Evolutionary conservation across 2,113 vertebrate species (phyloP).

Genomic region (Leucosticte australis): DNA sequence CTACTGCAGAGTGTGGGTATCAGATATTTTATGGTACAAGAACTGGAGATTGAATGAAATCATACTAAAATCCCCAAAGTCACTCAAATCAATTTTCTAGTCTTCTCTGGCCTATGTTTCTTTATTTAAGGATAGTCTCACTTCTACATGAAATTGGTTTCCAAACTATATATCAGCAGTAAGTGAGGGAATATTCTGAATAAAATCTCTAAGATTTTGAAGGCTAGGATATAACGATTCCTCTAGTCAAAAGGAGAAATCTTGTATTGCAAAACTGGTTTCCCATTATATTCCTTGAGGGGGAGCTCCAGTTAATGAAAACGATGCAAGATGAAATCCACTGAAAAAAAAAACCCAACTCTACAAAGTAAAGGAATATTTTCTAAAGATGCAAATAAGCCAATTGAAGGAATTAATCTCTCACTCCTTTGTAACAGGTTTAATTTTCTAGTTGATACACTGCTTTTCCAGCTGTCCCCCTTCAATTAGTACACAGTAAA

Average conservation of each 20-base stretch:
- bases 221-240: not conserved
- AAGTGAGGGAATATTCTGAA: not conserved
- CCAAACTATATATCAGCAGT: not conserved
- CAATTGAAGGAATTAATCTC: not conserved
- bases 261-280: not conserved
- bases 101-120: not conserved
- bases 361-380: not conserved
- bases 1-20: not conserved
- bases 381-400: not conserved
- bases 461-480: not conserved
- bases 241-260: slow-evolving; percentile 5
- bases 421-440: not conserved
- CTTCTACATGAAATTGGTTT: not conserved
- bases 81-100: not conserved
- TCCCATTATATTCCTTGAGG: slow-evolving; percentile 55
- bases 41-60: not conserved
- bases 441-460: not conserved
- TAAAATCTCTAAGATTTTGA: slow-evolving; percentile 5
- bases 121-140: not conserved
- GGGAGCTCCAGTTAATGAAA: slow-evolving; percentile 66
- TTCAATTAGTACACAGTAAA: not conserved
- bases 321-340: not conserved
- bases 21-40: not conserved
- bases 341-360: not conserved
- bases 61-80: not conserved